Evolutionary conservation across 2,113 vertebrate genomes (phyloP), one percentile per base, ranked within the genome.

Genomic region (Tympanuchus pallidicinctus): DNA sequence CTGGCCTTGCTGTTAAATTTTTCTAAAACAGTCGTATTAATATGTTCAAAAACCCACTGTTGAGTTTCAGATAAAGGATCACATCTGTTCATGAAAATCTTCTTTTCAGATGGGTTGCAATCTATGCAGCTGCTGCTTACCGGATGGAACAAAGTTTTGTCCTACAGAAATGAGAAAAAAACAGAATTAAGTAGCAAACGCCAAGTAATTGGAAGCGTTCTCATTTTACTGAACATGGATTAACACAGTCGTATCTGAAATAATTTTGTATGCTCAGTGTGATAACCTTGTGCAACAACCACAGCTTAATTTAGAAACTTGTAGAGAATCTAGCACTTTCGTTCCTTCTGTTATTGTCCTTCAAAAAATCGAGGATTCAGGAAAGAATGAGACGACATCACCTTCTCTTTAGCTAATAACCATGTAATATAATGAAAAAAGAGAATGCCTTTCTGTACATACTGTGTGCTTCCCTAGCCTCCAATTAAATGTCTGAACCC

Each of bases 71-170:
- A 98, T 22, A 98, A 97, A 76, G 98, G 98, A 93, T 99, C 98
- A 89, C 98, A 99, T 98, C 98, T 98, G 97, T 98, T 98, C 98
- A 99, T 99, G 98, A 99, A 99, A 97, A 99, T 98, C 97, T 98
- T 98, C 97, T 98, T 99, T 93, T 99, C 98, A 28, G 98, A 96
- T 5, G 98, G 98, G 92, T 98, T 98, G 97, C 98, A 98, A 91
- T 99, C 98, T 96, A 99, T 96, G 93, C 98, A 99, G 97, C 98
- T 98, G 97, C 97, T 98, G 96, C 98, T 99, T 94, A 98, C 98
- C 5, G 98, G 97, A 94, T 99, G 98, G 97, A 98, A 98, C 87
- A 99, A 96, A 64, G 98, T 98, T 97, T 98, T 98, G 97, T 99
- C 98, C 98, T 99, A 93, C 74, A 95, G 93, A 90, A 83, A 95